Evolutionary conservation across 2,113 vertebrate species (phyloP), one percentile per base, ranked within the genome.

Genomic region (Merops nubicus): DNA sequence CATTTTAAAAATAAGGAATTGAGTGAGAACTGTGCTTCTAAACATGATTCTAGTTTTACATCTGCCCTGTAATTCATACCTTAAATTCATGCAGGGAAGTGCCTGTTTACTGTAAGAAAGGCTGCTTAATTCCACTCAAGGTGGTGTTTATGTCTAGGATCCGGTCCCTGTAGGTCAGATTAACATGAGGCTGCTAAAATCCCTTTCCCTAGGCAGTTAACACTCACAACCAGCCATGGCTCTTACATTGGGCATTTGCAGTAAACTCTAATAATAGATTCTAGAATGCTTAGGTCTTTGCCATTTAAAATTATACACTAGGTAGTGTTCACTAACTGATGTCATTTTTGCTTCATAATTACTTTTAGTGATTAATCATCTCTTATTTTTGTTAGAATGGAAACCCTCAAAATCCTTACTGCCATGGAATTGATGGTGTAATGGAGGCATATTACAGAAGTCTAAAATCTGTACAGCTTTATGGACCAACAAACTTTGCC

Each of bases 391-490:
- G 40, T 85, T 97, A 99, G 99, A 99, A 99, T 69, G 99, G 99
- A 74, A 99, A 99, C 88, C 99, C 99, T 84, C 99, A 99, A 95
- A 99, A 99, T 91, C 99, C 99, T 8, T 99, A 99, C 94, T 99
- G 99, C 94, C 98, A 96, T 43, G 99, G 99, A 40, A 99, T 99
- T 38, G 99, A 99, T 90, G 99, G 99, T 5, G 99, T 99, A 57
- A 98, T 99, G 98, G 99, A 99, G 85, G 99, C 99, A 3, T 99
- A 99, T 89, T 99, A 99, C 79, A 98, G 98, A 97, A 99, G 99
- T 88, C 98, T 99, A 78, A 99, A 99, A 94, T 99, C 98, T 38
- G 99, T 99, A 17, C 99, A 99, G 43, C 98, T 99, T 42, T 99
- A 99, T 63, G 99, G 98, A 74, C 99, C 99, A 74, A 99, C 99